phyloP scores from a whole-genome alignment of 2,113 vertebrate genomes.

The Macaca nemestrina region DNA sequence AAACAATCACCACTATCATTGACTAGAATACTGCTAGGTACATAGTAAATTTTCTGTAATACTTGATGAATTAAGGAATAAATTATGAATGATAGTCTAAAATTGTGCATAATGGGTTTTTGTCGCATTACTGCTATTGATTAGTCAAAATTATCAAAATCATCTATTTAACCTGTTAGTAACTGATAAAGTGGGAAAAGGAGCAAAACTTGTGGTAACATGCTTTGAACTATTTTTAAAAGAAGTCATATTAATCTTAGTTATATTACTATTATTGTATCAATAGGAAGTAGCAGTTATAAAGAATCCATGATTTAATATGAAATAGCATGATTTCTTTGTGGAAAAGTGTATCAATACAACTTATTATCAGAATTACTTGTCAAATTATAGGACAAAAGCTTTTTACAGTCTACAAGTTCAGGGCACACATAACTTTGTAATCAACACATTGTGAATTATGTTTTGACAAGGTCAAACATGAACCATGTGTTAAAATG shows the following conservation, averaged over 20 bases:
- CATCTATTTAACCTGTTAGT: not conserved
- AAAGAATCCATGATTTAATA: not conserved
- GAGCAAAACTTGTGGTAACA: not conserved
- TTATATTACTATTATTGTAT: not conserved
- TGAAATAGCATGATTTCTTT: not conserved
- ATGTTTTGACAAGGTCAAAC: not conserved
- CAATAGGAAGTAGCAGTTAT: not conserved
- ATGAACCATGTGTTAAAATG: not conserved
- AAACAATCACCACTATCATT: not conserved
- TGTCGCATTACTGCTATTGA: not conserved
- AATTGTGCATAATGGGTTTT: not conserved
- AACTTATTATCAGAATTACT: not conserved
- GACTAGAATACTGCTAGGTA: not conserved
- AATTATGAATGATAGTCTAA: not conserved
- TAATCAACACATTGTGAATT: not conserved
- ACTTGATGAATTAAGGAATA: not conserved
- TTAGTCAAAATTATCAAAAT: not conserved
- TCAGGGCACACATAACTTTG: not conserved
- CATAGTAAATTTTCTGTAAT: not conserved
- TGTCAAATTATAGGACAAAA: constrained; percentile 28
- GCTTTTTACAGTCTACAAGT: not conserved
- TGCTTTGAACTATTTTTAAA: not conserved
- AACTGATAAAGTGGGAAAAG: not conserved
- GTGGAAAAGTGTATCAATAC: constrained; percentile 17
- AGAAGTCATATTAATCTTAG: not conserved